These are phyloP conservation scores for Drosophila biarmipes DNA, from an alignment of 1,140 invertebrate genomes.

Conservation along the genomic window DNA sequence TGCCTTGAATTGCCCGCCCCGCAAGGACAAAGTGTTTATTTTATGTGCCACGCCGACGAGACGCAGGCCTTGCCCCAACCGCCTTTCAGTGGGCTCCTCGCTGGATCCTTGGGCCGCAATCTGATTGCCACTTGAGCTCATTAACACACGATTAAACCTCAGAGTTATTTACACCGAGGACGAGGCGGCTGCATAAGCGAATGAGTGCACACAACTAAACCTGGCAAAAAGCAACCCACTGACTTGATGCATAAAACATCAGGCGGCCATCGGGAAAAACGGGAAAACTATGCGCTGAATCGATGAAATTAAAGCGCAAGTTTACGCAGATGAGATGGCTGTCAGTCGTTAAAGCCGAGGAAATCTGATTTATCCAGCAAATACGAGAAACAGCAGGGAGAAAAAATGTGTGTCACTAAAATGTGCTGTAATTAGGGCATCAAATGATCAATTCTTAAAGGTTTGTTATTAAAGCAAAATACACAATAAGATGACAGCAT, in stretches of 20 bases:
- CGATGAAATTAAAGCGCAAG: constrained; percentile 61
- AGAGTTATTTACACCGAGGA: constrained; percentile 66
- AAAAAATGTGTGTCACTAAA: not conserved
- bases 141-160: constrained; percentile 78
- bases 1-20: constrained; percentile 34
- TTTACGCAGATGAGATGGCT: constrained; percentile 32
- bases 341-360: not conserved
- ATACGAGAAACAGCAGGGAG: not conserved
- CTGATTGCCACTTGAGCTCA: constrained; percentile 80
- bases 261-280: constrained; percentile 10
- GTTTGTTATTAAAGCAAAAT: too few species aligned
- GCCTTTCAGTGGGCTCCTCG: constrained; percentile 42
- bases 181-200: constrained; percentile 56
- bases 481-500: too few species aligned
- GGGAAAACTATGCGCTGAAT: constrained; percentile 35
- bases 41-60: constrained; percentile 56
- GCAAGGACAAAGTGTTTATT: constrained; percentile 76
- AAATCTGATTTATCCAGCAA: constrained; percentile 4
- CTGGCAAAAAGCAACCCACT: constrained; percentile 7
- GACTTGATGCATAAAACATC: constrained; percentile 63
- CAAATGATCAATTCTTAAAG: too few species aligned
- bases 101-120: constrained; percentile 62
- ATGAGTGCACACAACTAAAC: constrained; percentile 56
- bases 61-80: constrained; percentile 25
- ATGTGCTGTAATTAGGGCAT: not conserved